phyloP scores from a whole-genome alignment of 2,113 vertebrate species.

The Micronisus gabar region DNA sequence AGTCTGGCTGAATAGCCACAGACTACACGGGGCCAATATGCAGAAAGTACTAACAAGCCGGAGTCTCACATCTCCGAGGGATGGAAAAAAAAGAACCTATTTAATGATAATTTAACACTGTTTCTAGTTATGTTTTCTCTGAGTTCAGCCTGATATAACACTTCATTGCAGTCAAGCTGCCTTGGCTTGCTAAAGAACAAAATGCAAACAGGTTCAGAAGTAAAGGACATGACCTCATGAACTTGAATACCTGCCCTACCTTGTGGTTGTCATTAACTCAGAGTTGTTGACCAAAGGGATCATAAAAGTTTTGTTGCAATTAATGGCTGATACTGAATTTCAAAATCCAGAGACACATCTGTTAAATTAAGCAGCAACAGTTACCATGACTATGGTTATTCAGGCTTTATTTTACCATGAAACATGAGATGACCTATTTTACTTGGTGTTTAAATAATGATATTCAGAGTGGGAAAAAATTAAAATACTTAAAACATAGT shows the following conservation, averaged over 20 bases:
- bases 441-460: not conserved
- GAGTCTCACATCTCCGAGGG: rapidly evolving
- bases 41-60: not conserved
- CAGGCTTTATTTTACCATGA: not conserved
- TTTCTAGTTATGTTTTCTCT: not conserved
- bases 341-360: not conserved
- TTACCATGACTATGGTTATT: not conserved
- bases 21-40: not conserved
- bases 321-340: not conserved
- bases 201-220: not conserved
- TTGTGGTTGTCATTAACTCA: not conserved
- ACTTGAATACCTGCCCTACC: not conserved
- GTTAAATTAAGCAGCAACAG: not conserved
- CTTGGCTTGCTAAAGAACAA: not conserved
- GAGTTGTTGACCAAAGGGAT: not conserved
- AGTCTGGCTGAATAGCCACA: not conserved
- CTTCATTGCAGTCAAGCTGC: not conserved
- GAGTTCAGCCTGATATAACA: not conserved
- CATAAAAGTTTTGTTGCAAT: not conserved
- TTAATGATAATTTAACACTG: not conserved
- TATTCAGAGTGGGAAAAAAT: not conserved
- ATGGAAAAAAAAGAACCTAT: not conserved
- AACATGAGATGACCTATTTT: not conserved
- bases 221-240: not conserved
- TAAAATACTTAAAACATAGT: not conserved